Conservation (phyloP, 2,113 vertebrate species). For the Stictonetta naevosa region DNA sequence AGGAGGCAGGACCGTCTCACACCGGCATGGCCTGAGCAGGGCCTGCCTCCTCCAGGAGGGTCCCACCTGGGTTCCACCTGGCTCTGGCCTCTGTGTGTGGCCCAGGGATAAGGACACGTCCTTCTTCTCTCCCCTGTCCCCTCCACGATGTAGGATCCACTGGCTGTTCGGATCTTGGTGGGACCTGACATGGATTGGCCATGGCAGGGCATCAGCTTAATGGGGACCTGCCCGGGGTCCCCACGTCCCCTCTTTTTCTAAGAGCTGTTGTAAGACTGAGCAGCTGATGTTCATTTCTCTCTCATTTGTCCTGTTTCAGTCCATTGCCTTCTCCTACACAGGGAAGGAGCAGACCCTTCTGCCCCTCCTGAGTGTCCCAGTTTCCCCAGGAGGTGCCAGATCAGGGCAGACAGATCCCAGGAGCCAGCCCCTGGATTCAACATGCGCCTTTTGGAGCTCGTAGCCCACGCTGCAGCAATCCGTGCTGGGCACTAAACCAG, state of each 20-base stretch:
- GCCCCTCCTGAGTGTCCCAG: no score
- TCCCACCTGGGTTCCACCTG: accelerated
- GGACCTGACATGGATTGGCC: not conserved
- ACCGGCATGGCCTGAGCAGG: accelerated
- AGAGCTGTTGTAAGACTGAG: not conserved
- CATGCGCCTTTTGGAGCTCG: not conserved
- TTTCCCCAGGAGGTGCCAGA: not conserved
- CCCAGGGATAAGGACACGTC: accelerated
- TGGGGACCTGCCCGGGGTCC: not conserved
- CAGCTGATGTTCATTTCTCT: not conserved
- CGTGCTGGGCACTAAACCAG: not conserved
- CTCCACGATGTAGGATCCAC: accelerated
- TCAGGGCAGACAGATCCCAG: no score
- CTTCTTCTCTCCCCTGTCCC: not conserved
- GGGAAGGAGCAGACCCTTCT: no score
- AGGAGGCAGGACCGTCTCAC: not conserved
- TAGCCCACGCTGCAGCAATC: not conserved
- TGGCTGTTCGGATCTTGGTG: not conserved
- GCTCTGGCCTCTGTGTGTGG: not conserved
- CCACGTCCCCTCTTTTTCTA: accelerated
- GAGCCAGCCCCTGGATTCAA: not conserved
- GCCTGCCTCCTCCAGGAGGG: not conserved
- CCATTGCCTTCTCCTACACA: not conserved
- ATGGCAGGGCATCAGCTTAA: accelerated
- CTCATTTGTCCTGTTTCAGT: no score